phyloP scores from a whole-genome alignment of 1,140 invertebrate genomes.

The Brachionus sp. region DNA sequence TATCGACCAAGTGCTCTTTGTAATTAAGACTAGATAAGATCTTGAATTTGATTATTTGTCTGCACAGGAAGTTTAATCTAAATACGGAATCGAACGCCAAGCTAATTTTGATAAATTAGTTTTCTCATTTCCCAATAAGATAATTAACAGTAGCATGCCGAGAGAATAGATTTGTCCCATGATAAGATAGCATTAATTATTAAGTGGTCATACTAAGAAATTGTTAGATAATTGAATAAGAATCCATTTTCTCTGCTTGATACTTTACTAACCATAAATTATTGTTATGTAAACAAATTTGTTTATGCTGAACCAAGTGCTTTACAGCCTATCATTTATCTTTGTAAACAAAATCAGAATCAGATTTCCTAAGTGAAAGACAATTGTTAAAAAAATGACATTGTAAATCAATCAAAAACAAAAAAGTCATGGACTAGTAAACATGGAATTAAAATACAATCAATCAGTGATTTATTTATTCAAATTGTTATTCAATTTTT shows the following conservation, averaged over 20 bases:
- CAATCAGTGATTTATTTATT: not conserved
- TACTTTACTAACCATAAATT: constrained; percentile 4
- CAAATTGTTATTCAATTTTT: not conserved
- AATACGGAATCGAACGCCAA: not conserved
- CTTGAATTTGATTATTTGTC: not conserved
- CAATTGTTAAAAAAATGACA: not conserved
- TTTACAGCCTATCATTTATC: not conserved
- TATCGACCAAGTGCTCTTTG: not conserved
- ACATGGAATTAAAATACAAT: not conserved
- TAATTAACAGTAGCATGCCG: not conserved
- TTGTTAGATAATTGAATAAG: not conserved
- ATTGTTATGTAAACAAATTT: not conserved
- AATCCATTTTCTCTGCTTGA: not conserved
- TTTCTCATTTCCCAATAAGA: constrained; percentile 1
- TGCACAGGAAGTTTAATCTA: not conserved
- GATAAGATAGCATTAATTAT: not conserved
- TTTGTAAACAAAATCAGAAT: not conserved
- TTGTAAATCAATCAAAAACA: not conserved
- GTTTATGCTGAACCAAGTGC: not conserved
- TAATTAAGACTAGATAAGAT: constrained; percentile 10
- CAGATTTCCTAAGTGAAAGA: not conserved
- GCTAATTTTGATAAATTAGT: not conserved
- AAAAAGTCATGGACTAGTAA: not conserved
- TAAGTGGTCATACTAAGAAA: not conserved
- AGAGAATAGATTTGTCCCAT: not conserved